phyloP scores from a whole-genome alignment of 1,140 invertebrate genomes.

The Asobara japonica region DNA sequence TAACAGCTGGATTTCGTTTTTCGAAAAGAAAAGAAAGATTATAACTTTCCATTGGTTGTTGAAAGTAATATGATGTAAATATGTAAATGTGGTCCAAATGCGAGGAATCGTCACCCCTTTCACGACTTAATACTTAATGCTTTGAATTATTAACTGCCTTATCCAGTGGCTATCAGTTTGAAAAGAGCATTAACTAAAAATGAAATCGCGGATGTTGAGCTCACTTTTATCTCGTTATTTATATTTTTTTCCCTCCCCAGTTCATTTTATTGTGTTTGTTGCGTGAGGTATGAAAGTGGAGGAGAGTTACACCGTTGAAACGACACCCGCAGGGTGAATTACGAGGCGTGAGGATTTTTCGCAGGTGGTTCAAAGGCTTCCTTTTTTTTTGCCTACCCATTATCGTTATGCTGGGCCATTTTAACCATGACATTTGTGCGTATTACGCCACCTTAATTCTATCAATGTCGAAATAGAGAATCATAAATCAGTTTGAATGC shows the following conservation, averaged over 20 bases:
- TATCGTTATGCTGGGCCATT: not conserved
- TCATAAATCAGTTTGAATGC: not conserved
- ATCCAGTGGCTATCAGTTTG: not conserved
- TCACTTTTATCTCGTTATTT: constrained; percentile 8
- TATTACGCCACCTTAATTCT: not conserved
- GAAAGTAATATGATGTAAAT: no score
- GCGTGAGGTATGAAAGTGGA: constrained; percentile 30
- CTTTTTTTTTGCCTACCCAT: not conserved
- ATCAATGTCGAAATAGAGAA: not conserved
- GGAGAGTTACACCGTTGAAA: constrained; percentile 18
- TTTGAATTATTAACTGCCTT: not conserved
- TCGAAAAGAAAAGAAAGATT: no score
- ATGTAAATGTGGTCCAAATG: not conserved
- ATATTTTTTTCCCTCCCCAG: not conserved
- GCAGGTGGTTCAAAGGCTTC: constrained; percentile 16
- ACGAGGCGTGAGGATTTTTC: constrained; percentile 21
- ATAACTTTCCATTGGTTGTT: no score
- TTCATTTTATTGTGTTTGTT: constrained; percentile 25
- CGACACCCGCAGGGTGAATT: constrained; percentile 29
- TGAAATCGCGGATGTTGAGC: not conserved
- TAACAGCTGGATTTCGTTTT: no score
- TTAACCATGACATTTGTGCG: not conserved
- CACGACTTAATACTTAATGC: not conserved
- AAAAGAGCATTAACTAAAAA: not conserved
- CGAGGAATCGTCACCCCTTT: not conserved